These are phyloP conservation scores for Clanis bilineata DNA, from an alignment of 2,888 invertebrate species.

Conservation along the genomic window DNA sequence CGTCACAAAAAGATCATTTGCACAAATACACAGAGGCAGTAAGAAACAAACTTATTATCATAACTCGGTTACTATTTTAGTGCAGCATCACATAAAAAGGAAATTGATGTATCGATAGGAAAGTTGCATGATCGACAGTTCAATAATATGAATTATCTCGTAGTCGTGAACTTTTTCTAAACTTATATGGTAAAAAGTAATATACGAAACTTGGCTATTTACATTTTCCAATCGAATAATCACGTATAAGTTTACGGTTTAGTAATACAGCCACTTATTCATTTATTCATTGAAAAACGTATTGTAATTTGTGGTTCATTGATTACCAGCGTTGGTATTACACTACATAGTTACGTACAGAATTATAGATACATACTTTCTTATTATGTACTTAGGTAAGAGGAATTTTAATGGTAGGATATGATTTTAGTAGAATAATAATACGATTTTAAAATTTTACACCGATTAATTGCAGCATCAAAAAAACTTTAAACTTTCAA, in stretches of 20 bases:
- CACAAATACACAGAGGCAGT: background rate
- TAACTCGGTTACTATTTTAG: conserved; percentile 5
- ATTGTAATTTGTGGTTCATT: no score
- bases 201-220: background rate
- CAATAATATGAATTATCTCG: background rate
- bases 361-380: no score
- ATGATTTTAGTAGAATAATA: no score
- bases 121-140: background rate
- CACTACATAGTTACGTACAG: no score
- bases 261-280: background rate
- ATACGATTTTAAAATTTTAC: no score
- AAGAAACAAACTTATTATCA: conserved; percentile 3
- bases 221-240: background rate
- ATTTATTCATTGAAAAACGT: no score
- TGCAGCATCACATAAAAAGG: background rate
- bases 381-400: no score
- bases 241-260: no score
- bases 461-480: no score
- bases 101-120: background rate
- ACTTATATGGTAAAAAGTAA: background rate
- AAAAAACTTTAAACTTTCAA: background rate
- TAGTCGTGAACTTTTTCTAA: background rate
- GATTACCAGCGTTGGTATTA: no score
- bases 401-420: no score
- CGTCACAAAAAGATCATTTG: background rate